A percentile compares a stretch with the other conserved stretches of the same genome.
Conservation (phyloP, 2,113 vertebrate species). For the Balaenoptera acutorostrata region DNA sequence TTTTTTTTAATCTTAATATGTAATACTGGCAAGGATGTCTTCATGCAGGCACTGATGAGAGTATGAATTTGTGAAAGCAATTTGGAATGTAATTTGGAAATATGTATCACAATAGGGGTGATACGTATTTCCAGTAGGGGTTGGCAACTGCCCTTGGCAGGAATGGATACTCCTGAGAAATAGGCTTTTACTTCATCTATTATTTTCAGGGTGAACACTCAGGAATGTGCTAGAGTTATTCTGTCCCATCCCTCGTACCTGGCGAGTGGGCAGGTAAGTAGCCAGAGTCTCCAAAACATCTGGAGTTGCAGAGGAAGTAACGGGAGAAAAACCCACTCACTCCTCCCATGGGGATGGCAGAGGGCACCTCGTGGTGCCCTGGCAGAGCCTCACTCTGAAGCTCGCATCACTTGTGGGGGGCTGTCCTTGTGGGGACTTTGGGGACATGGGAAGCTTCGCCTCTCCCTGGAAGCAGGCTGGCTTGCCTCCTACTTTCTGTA, state of each 20-base stretch:
- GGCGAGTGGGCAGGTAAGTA: neutral
- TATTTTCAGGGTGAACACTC: neutral
- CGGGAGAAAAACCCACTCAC: neutral
- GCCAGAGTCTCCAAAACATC: neutral
- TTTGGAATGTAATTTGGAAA: neutral
- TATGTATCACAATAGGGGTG: no score
- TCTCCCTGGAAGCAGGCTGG: neutral
- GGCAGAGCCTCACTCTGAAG: neutral
- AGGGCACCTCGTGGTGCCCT: neutral
- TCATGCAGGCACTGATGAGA: neutral
- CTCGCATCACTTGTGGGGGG: rapidly evolving
- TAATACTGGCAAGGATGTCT: neutral
- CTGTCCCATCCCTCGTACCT: neutral
- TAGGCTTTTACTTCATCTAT: neutral
- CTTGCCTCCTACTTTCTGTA: neutral
- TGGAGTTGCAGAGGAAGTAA: neutral
- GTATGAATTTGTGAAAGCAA: neutral
- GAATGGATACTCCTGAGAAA: neutral
- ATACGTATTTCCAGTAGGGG: neutral
- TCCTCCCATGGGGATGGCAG: neutral
- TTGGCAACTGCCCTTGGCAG: neutral
- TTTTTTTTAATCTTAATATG: neutral
- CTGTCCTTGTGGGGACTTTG: neutral
- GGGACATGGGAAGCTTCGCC: neutral
- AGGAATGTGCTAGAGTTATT: neutral